phyloP scores from a whole-genome alignment of 2,113 vertebrate species.

The Conger conger region DNA sequence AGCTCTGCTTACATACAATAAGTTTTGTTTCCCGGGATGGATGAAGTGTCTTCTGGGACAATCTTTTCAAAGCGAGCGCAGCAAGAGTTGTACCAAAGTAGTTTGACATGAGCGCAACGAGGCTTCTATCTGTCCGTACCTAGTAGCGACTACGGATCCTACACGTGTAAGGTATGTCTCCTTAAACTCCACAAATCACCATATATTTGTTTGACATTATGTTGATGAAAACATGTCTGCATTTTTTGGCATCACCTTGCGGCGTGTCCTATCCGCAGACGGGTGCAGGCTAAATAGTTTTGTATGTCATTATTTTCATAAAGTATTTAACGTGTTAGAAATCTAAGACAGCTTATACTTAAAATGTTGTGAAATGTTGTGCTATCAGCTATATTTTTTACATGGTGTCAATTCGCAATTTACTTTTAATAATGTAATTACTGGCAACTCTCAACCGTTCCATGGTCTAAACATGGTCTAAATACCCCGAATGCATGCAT shows the following conservation, averaged over 20 bases:
- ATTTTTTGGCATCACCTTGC: not conserved
- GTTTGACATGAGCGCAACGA: not conserved
- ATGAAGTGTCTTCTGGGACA: not conserved
- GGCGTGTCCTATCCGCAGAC: not conserved
- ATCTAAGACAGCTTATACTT: not conserved
- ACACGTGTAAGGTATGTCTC: not conserved
- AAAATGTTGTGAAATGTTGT: not conserved
- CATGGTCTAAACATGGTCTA: no score
- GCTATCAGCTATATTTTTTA: no score
- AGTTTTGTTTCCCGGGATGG: not conserved
- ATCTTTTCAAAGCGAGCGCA: not conserved
- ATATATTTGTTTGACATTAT: not conserved
- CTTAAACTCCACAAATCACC: not conserved
- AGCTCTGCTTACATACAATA: no score
- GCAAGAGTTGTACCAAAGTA: not conserved
- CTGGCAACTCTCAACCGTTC: no score
- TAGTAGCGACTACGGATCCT: not conserved
- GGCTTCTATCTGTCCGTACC: not conserved
- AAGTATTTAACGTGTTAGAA: not conserved
- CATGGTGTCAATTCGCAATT: no score
- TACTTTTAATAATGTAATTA: no score
- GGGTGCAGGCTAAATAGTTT: not conserved
- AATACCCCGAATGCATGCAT: not conserved
- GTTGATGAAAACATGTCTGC: not conserved
- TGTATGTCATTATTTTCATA: not conserved